Conservation (phyloP, 2,888 invertebrate genomes). For the Parnassius mnemosyne region DNA sequence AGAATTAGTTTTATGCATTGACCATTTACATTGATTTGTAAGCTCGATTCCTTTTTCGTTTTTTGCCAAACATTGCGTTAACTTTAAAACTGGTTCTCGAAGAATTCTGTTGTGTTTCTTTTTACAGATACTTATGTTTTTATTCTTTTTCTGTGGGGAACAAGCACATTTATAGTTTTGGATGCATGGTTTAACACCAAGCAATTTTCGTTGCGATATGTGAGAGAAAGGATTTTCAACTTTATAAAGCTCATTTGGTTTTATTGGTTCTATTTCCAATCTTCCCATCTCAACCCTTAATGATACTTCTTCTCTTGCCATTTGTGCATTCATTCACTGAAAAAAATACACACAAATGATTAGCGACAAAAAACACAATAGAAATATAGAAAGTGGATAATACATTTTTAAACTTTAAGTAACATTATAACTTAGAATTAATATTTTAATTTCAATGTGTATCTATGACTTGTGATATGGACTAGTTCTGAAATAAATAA, state of each 20-base stretch:
- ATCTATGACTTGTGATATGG: no score
- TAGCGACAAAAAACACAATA: no score
- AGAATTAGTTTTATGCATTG: conserved; percentile 37
- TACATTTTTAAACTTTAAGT: no score
- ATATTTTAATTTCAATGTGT: no score
- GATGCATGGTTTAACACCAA: conserved; percentile 35
- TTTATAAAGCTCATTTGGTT: conserved; percentile 44
- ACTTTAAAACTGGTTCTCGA: conserved; percentile 79
- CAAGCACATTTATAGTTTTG: conserved; percentile 56
- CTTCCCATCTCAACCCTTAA: conserved; percentile 77
- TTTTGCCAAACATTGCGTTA: conserved; percentile 53
- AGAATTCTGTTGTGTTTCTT: conserved; percentile 72
- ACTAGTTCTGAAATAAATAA: no score
- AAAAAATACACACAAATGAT: background rate
- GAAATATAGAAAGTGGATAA: no score
- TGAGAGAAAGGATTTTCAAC: conserved; percentile 61
- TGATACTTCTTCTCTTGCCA: conserved; percentile 72
- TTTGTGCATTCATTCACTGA: conserved; percentile 32
- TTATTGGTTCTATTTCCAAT: conserved; percentile 77
- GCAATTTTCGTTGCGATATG: conserved; percentile 34
- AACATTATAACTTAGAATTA: no score
- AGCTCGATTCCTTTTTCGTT: conserved; percentile 36
- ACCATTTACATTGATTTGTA: conserved; percentile 35
- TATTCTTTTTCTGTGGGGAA: conserved; percentile 45
- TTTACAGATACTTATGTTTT: conserved; percentile 53